Conservation (phyloP, 35 echinoderm and acorn worm genomes). For the Strongylocentrotus purpuratus region DNA sequence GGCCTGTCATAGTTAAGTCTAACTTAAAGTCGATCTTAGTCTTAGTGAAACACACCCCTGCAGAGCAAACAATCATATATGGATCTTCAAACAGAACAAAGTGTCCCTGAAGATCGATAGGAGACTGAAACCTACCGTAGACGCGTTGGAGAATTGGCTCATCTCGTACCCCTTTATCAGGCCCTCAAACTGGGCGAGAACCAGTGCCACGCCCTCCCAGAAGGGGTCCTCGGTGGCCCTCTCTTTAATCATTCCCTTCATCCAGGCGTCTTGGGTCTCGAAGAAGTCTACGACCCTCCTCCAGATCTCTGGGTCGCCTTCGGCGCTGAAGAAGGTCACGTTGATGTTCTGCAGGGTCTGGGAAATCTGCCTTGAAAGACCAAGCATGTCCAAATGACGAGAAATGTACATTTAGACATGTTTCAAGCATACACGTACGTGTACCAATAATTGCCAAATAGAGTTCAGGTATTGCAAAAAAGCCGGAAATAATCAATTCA, state of each 20-base stretch:
- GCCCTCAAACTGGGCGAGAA: conserved; percentile 79
- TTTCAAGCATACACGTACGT: too few species aligned
- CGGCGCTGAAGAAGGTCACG: conserved; percentile 52
- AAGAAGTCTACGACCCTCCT: conserved; percentile 59
- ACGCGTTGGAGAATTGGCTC: too few species aligned
- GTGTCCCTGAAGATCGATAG: conserved; percentile 29
- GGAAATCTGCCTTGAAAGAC: conserved; percentile 64
- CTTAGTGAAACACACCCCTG: too few species aligned
- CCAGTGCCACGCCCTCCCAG: conserved; percentile 68
- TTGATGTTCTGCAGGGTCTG: conserved; percentile 65
- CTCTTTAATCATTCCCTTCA: conserved; percentile 57
- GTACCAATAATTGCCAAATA: too few species aligned
- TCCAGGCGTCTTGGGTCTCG: conserved; percentile 74
- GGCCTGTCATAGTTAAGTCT: too few species aligned
- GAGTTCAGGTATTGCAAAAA: too few species aligned
- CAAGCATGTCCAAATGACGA: too few species aligned
- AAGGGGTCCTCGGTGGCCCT: conserved; percentile 50
- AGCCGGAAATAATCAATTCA: too few species aligned
- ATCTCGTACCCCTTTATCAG: conserved; percentile 77
- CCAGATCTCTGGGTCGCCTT: conserved; percentile 35
- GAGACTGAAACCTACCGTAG: too few species aligned
- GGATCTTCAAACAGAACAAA: conserved; percentile 21
- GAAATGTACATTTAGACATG: too few species aligned
- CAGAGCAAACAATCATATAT: not conserved
- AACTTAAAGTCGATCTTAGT: too few species aligned